A percentile compares a stretch with the other conserved stretches of the same genome.
Conservation (phyloP, 1,140 invertebrate genomes). For the Euwallacea similis region DNA sequence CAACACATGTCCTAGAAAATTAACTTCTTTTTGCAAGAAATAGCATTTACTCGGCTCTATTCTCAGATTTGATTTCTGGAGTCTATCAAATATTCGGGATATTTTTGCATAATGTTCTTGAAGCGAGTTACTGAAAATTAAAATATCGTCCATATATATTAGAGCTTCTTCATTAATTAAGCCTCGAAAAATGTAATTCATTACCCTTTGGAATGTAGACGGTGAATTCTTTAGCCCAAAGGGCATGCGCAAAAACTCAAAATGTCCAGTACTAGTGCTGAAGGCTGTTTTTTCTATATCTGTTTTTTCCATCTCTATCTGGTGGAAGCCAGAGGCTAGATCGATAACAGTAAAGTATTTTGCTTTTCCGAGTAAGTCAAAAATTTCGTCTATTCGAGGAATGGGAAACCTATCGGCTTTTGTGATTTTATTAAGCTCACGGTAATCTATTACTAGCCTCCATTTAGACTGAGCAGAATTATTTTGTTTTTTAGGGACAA, state of each 20-base stretch:
- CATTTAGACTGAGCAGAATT: too few species aligned
- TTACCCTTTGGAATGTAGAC: background rate
- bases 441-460: too few species aligned
- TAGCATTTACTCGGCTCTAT: background rate
- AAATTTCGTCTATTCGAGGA: too few species aligned
- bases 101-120: background rate
- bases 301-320: background rate
- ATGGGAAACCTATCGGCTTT: too few species aligned
- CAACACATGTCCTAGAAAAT: slow-evolving; percentile 1
- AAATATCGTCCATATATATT: background rate
- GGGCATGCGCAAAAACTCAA: slow-evolving; percentile 6
- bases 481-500: too few species aligned
- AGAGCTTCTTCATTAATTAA: background rate
- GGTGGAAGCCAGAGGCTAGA: too few species aligned
- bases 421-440: too few species aligned
- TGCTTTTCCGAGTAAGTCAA: too few species aligned
- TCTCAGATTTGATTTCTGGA: background rate
- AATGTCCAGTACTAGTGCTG: background rate
- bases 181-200: background rate
- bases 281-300: slow-evolving; percentile 4
- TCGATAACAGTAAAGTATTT: too few species aligned
- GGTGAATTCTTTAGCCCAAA: background rate
- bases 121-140: background rate
- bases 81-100: background rate
- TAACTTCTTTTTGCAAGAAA: background rate